Percentiles rank a stretch among this genome's conserved stretches.
phyloP scores from a whole-genome alignment of 2,888 invertebrate genomes.

The Eupithecia inturbata region DNA sequence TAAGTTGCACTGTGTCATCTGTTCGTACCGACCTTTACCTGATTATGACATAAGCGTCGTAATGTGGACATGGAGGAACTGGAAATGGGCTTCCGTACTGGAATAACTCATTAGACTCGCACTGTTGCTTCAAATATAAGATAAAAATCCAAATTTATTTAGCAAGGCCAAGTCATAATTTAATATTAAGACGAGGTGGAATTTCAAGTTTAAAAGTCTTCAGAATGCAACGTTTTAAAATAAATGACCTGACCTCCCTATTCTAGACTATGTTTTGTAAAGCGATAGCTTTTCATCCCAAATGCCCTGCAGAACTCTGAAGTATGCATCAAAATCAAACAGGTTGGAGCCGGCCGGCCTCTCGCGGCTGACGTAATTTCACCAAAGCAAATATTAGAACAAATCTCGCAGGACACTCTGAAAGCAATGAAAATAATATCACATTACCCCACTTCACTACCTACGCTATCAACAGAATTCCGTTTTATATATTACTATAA shows the following conservation, averaged over 20 bases:
- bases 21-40: background rate
- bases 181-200: background rate
- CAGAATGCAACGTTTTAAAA: background rate
- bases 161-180: background rate
- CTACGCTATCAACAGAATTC: slow-evolving; percentile 60
- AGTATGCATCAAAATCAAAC: slow-evolving; percentile 83
- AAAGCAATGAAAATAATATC: slow-evolving; percentile 72
- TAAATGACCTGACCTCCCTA: slow-evolving; percentile 34
- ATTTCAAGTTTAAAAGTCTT: background rate
- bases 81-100: slow-evolving; percentile 10
- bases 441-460: slow-evolving; percentile 57
- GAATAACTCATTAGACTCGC: background rate
- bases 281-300: slow-evolving; percentile 58
- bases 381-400: slow-evolving; percentile 77
- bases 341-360: slow-evolving; percentile 67
- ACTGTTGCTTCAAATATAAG: background rate
- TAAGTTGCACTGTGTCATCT: slow-evolving; percentile 1
- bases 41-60: background rate
- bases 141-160: background rate
- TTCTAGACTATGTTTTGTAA: slow-evolving; percentile 33
- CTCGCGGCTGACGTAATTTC: slow-evolving; percentile 75
- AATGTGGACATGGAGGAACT: slow-evolving; percentile 2
- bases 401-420: slow-evolving; percentile 70
- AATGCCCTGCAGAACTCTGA: slow-evolving; percentile 63
- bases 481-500: slow-evolving; percentile 67